Conservation (phyloP, 2,113 vertebrate genomes). For the Ochotona princeps region DNA sequence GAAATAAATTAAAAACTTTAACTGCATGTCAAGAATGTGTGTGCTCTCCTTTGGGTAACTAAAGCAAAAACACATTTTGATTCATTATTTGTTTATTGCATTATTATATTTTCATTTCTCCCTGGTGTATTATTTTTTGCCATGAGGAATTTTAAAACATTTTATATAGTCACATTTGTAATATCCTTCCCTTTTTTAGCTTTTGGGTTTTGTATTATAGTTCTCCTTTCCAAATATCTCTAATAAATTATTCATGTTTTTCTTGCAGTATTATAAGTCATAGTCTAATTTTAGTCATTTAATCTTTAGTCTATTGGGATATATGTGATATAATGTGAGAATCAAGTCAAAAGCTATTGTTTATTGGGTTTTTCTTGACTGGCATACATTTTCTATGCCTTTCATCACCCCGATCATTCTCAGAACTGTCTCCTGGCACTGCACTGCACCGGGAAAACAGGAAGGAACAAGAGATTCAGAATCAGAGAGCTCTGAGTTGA, state of each 20-base stretch:
- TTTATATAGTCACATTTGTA: neutral
- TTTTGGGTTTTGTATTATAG: constrained; percentile 18
- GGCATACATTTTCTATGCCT: neutral
- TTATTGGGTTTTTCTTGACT: neutral
- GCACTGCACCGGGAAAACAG: neutral
- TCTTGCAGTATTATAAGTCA: neutral
- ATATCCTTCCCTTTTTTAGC: neutral
- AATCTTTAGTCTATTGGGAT: neutral
- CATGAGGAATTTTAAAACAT: neutral
- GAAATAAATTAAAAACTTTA: constrained; percentile 21
- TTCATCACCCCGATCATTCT: neutral
- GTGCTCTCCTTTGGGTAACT: neutral
- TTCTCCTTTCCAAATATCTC: neutral
- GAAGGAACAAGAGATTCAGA: neutral
- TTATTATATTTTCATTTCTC: constrained; percentile 6
- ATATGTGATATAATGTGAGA: constrained; percentile 14
- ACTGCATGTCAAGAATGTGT: neutral
- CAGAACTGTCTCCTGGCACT: neutral
- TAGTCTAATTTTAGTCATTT: constrained; percentile 18
- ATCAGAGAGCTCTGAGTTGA: neutral
- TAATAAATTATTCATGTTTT: constrained; percentile 5
- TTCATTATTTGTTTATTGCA: neutral
- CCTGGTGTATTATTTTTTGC: neutral
- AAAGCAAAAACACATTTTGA: constrained; percentile 8
- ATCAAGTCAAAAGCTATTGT: neutral